These are phyloP conservation scores for Nephrocerus scutellatus DNA, from an alignment of 2,888 invertebrate species.

Conservation along the genomic window DNA sequence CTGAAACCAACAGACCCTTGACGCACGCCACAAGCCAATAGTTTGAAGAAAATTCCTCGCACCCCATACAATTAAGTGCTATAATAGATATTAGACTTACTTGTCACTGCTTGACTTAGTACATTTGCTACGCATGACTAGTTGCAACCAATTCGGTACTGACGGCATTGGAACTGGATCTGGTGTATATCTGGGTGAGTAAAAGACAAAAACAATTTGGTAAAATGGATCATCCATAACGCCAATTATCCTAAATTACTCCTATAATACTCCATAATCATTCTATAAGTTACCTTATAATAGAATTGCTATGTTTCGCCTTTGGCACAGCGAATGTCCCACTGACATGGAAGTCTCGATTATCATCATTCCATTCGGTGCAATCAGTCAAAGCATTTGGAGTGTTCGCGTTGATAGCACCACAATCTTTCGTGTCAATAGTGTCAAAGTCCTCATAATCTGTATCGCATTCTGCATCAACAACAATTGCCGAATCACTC, in stretches of 20 bases:
- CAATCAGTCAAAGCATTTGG: no score
- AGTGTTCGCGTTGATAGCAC: no score
- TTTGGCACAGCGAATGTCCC: conserved; percentile 40
- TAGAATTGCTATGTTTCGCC: conserved; percentile 37
- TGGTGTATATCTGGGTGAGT: conserved; percentile 38
- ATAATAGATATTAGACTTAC: no score
- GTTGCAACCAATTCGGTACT: conserved; percentile 46
- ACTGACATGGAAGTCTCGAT: no score
- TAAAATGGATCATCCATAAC: conserved; percentile 3
- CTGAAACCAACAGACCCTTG: neutral
- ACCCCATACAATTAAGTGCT: no score
- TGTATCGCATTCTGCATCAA: neutral
- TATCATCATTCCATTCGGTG: no score
- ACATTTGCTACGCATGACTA: conserved; percentile 47
- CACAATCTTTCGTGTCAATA: no score
- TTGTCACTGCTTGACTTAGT: conserved; percentile 22
- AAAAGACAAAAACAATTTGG: conserved; percentile 8
- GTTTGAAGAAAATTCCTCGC: conserved; percentile 7
- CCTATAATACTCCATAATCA: neutral
- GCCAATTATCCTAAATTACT: conserved; percentile 1
- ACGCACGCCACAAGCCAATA: neutral
- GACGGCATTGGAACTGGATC: conserved; percentile 37
- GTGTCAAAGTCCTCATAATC: conserved; percentile 4
- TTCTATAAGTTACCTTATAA: conserved; percentile 39
- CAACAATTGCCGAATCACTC: neutral